Evolutionary conservation across 2,888 invertebrate genomes (phyloP).

Genomic region (Petrophora chlorosata): DNA sequence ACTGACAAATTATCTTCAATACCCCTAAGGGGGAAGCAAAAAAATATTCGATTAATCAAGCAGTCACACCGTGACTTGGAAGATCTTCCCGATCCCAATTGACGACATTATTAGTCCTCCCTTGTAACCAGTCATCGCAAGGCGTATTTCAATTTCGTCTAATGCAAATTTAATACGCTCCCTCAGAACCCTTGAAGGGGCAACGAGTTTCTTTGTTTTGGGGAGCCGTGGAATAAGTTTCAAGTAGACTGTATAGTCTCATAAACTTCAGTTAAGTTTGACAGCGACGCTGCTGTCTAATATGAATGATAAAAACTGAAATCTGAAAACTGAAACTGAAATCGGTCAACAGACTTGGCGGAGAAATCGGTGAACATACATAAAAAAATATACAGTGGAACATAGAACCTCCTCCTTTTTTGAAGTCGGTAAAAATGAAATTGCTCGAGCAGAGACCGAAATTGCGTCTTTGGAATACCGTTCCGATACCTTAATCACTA

Average conservation of each 20-base stretch:
- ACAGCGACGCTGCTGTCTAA: not conserved
- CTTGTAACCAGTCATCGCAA: constrained; percentile 75
- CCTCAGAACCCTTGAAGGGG: constrained; percentile 66
- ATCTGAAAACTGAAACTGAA: too few species aligned
- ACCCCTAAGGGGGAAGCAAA: constrained; percentile 51
- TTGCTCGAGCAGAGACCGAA: too few species aligned
- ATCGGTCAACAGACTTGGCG: too few species aligned
- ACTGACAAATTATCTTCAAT: constrained; percentile 32
- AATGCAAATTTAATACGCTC: constrained; percentile 83
- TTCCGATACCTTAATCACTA: too few species aligned
- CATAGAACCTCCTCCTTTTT: too few species aligned
- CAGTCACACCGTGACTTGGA: constrained; percentile 77
- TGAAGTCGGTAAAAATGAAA: too few species aligned
- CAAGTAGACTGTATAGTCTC: not conserved
- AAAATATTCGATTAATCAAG: constrained; percentile 82
- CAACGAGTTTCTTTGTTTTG: constrained; percentile 77
- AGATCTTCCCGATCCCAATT: constrained; percentile 68
- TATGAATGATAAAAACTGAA: not conserved
- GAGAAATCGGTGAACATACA: too few species aligned
- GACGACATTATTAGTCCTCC: constrained; percentile 79
- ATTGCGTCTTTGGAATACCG: too few species aligned
- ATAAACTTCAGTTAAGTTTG: not conserved
- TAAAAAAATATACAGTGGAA: too few species aligned
- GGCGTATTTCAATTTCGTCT: constrained; percentile 82
- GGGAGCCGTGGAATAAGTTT: constrained; percentile 19